Evolutionary conservation across 2,113 vertebrate genomes (phyloP).

Genomic region (Nesogale talazaci): DNA sequence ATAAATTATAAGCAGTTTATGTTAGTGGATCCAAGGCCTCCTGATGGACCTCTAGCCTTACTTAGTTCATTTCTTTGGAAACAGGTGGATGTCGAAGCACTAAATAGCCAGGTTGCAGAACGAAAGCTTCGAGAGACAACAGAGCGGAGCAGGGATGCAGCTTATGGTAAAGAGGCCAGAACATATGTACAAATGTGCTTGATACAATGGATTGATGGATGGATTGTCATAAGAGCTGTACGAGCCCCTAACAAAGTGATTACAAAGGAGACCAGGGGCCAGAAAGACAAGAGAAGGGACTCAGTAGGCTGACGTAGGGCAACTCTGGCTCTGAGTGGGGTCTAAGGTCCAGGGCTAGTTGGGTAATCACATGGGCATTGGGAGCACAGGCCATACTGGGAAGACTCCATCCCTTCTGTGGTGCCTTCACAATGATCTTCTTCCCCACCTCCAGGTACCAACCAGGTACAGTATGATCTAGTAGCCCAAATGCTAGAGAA

Average conservation of each 20-base stretch:
- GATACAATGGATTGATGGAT: too few relatives aligned
- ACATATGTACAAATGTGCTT: too few relatives aligned
- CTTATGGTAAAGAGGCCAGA: constrained; percentile 71
- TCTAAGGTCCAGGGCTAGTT: neutral
- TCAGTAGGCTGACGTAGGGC: constrained; percentile 7
- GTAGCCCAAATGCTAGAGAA: constrained; percentile 83
- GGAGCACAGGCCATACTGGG: constrained; percentile 12
- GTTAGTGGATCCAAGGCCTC: neutral
- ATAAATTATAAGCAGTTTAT: constrained; percentile 41
- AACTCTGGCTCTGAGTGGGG: constrained; percentile 26
- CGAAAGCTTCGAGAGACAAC: constrained; percentile 75
- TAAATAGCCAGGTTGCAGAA: constrained; percentile 87
- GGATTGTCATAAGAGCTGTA: too few relatives aligned
- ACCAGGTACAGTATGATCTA: constrained; percentile 76
- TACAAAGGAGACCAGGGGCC: neutral
- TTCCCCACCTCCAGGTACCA: constrained; percentile 77
- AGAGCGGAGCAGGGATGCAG: constrained; percentile 69
- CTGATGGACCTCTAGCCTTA: neutral
- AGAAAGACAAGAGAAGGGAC: neutral
- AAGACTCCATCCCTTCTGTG: neutral
- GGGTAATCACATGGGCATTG: constrained; percentile 5
- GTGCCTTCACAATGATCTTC: constrained; percentile 27
- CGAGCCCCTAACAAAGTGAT: too few relatives aligned
- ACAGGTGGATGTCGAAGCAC: constrained; percentile 88
- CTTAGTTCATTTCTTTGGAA: constrained; percentile 48